Evolutionary conservation across 2,888 invertebrate species (phyloP).

Genomic region (Drosophila hamatofila): DNA sequence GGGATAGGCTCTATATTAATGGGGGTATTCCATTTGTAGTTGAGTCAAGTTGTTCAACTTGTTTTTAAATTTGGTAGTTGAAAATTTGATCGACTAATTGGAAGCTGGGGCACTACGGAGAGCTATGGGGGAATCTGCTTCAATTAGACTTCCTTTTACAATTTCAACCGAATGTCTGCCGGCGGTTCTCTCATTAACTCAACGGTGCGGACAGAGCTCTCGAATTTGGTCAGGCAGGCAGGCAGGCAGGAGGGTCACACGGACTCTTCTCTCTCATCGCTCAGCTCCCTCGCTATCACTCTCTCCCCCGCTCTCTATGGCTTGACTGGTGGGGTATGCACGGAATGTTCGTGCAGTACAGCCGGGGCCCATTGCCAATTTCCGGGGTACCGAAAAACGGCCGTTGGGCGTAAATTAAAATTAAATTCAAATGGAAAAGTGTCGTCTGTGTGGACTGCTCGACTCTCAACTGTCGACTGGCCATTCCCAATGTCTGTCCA

Average conservation of each 20-base stretch:
- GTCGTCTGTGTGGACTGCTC: conserved; percentile 53
- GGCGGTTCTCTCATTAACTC: conserved; percentile 63
- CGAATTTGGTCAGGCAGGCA: conserved; percentile 43
- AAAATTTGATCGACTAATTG: conserved; percentile 62
- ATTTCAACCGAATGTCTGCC: conserved; percentile 68
- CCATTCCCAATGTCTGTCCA: conserved; percentile 1
- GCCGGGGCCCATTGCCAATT: conserved; percentile 74
- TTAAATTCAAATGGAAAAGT: conserved; percentile 82
- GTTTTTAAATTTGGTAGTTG: conserved; percentile 25
- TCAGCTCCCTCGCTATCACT: background rate
- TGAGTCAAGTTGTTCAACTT: background rate
- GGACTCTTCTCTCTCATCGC: background rate
- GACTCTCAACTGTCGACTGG: conserved; percentile 32
- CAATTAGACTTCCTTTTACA: conserved; percentile 72
- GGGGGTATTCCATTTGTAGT: background rate
- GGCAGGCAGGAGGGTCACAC: background rate
- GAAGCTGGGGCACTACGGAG: conserved; percentile 3
- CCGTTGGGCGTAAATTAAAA: conserved; percentile 81
- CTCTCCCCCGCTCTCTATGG: background rate
- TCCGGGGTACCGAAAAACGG: conserved; percentile 60
- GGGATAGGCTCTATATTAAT: background rate
- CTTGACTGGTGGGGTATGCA: background rate
- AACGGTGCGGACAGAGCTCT: conserved; percentile 67
- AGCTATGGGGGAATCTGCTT: conserved; percentile 41
- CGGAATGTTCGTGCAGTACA: conserved; percentile 34